phyloP scores from a whole-genome alignment of 2,113 vertebrate species.

The Pongo abelii region DNA sequence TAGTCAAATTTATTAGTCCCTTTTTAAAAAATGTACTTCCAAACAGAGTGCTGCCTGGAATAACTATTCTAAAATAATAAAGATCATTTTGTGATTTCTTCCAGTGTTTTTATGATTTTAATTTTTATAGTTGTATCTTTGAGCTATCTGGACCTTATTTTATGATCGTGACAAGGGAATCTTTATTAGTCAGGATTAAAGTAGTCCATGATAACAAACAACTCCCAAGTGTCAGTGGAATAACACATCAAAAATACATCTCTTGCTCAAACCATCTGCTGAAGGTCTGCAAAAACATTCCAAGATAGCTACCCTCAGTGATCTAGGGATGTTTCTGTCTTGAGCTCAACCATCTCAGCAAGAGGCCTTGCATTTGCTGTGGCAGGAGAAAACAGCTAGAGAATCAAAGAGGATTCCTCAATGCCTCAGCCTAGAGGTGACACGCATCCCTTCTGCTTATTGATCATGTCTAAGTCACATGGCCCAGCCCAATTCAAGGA shows the following conservation, averaged over 20 bases:
- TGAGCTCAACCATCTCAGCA: neutral
- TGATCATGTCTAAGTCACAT: neutral
- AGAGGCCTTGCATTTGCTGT: neutral
- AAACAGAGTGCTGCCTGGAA: neutral
- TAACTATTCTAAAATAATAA: constrained; percentile 8
- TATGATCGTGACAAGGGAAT: neutral
- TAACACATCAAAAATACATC: neutral
- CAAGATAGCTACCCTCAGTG: neutral
- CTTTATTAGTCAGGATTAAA: neutral
- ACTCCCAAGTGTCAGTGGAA: neutral
- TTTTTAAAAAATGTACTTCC: neutral
- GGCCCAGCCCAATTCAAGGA: neutral
- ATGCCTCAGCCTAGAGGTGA: fast-evolving
- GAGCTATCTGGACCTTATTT: neutral
- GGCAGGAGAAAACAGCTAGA: neutral
- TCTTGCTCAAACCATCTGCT: neutral
- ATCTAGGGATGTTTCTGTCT: neutral
- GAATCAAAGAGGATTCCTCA: neutral
- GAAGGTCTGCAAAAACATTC: neutral
- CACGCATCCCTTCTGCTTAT: neutral
- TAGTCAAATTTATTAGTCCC: neutral
- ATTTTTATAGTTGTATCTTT: neutral
- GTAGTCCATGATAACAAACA: neutral
- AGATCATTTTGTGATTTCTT: constrained; percentile 7
- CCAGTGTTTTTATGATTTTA: neutral